These are phyloP conservation scores for Agrotis puta DNA, from an alignment of 2,888 invertebrate species.

Conservation along the genomic window DNA sequence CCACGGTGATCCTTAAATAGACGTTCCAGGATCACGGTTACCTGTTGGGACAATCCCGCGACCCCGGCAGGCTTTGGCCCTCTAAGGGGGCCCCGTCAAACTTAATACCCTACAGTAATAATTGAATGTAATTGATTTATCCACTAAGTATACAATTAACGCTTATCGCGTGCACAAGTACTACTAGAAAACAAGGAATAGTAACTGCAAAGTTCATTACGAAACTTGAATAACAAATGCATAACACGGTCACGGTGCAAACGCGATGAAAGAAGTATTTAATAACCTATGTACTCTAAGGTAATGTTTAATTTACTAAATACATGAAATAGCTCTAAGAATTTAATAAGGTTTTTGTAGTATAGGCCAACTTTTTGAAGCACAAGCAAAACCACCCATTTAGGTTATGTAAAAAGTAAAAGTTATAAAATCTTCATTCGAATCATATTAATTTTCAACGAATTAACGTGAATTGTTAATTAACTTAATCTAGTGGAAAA, in stretches of 20 bases:
- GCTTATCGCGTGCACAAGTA: slow-evolving; percentile 63
- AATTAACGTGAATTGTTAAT: slow-evolving; percentile 40
- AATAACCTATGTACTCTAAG: slow-evolving; percentile 45
- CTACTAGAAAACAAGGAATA: slow-evolving; percentile 67
- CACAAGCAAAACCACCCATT: not conserved
- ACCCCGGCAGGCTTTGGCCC: too few species aligned
- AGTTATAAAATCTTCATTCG: slow-evolving; percentile 47
- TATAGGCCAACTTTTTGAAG: slow-evolving; percentile 11
- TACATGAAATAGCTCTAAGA: slow-evolving; percentile 36
- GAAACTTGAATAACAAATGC: slow-evolving; percentile 77
- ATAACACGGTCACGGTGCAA: slow-evolving; percentile 75
- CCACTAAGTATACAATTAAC: slow-evolving; percentile 57
- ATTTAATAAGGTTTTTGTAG: slow-evolving; percentile 33
- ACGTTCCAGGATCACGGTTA: too few species aligned
- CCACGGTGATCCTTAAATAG: too few species aligned
- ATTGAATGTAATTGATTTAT: slow-evolving; percentile 50
- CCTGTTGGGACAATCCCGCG: too few species aligned
- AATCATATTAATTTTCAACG: slow-evolving; percentile 40
- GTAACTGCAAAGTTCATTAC: slow-evolving; percentile 70
- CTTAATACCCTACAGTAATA: slow-evolving; percentile 37
- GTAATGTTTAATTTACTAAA: slow-evolving; percentile 41
- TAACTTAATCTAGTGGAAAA: slow-evolving; percentile 52
- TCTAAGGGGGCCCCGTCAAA: slow-evolving; percentile 2
- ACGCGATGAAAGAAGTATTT: slow-evolving; percentile 67
- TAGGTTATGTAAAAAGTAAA: slow-evolving; percentile 52